Conservation (phyloP, 1,140 invertebrate genomes). For the Cylas formicarius region DNA sequence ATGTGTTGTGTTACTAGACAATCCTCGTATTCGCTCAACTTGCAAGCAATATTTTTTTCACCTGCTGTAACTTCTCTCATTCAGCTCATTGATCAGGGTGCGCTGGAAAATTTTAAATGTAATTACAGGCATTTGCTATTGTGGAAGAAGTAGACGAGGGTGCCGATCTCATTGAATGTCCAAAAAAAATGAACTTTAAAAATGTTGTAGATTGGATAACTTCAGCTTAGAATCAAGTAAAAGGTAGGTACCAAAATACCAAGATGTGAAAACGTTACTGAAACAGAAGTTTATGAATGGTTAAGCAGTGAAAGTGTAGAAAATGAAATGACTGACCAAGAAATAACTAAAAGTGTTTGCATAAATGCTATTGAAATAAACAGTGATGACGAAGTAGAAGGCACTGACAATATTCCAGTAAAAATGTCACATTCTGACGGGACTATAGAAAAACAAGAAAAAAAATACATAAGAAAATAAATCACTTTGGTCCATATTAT, state of each 20-base stretch:
- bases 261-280: conserved; percentile 5
- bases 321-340: not conserved
- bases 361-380: too few relatives aligned
- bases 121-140: conserved; percentile 26
- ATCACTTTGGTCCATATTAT: too few relatives aligned
- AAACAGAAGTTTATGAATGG: conserved; percentile 5
- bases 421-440: too few relatives aligned
- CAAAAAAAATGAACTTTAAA: not conserved
- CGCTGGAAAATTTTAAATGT: conserved; percentile 40
- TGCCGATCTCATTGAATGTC: not conserved
- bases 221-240: conserved; percentile 4
- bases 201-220: conserved; percentile 1
- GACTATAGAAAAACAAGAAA: too few relatives aligned
- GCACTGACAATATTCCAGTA: too few relatives aligned
- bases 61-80: conserved; percentile 43
- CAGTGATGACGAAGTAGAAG: too few relatives aligned
- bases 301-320: conserved; percentile 4
- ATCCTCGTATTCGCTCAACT: too few relatives aligned
- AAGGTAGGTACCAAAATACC: too few relatives aligned
- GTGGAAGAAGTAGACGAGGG: not conserved
- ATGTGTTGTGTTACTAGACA: too few relatives aligned
- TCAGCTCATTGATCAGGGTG: conserved; percentile 46
- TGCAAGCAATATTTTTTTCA: too few relatives aligned
- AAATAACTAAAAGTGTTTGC: conserved; percentile 7
- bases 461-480: too few relatives aligned